Conservation (phyloP, 2,113 vertebrate genomes). For the human (Homo sapiens) region GRCh38 chr12:28099501-28100000, state of each 20-base stretch:
- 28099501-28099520: too few species aligned
- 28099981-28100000: neutral
- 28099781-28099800: neutral
- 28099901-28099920: neutral
- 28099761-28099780: neutral
- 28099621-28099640: neutral
- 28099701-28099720: neutral
- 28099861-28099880: neutral
- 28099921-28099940: neutral
- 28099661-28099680: neutral
- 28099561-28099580: neutral
- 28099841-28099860: neutral
- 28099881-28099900: neutral
- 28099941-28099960: neutral
- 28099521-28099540: neutral
- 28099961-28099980: neutral
- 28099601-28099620: neutral
- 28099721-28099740: neutral
- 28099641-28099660: conserved; percentile 8
- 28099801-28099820: neutral
- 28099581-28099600: neutral
- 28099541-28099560: neutral
- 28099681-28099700: neutral
- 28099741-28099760: neutral
- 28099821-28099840: neutral